Percentiles rank a stretch among this genome's conserved stretches.
Conservation (phyloP, 2,888 invertebrate genomes). For the Drosophila affinis region DNA sequence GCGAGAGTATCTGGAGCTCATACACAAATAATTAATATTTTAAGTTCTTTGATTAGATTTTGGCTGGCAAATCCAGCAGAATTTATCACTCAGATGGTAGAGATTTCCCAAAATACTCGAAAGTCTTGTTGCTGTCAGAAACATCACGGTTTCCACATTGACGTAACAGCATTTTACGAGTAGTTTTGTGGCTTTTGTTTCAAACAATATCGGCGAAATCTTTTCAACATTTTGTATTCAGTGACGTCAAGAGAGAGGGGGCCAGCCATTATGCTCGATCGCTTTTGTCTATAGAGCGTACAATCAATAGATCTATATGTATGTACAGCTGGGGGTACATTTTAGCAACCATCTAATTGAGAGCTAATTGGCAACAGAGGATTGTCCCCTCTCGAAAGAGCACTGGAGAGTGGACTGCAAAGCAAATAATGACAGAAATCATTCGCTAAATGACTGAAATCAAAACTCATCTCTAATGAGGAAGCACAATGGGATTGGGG, state of each 20-base stretch:
- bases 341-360: slow-evolving; percentile 53
- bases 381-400: slow-evolving; percentile 40
- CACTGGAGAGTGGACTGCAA: slow-evolving; percentile 6
- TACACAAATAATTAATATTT: background rate
- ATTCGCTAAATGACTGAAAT: slow-evolving; percentile 47
- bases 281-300: background rate
- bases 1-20: background rate
- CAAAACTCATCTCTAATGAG: slow-evolving; percentile 65
- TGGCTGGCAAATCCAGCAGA: background rate
- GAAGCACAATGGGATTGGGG: slow-evolving; percentile 40
- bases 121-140: background rate
- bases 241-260: slow-evolving; percentile 1
- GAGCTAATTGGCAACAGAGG: slow-evolving; percentile 48
- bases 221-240: background rate
- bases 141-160: background rate
- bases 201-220: background rate
- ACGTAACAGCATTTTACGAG: background rate
- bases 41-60: background rate
- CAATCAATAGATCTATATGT: background rate
- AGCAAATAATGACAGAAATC: slow-evolving; percentile 22
- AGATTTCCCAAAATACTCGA: background rate
- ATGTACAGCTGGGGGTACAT: slow-evolving; percentile 5
- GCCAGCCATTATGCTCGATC: background rate
- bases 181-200: slow-evolving; percentile 12
- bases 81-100: background rate